Percentiles rank a stretch among this genome's conserved stretches.
phyloP scores from a whole-genome alignment of 1,140 invertebrate species.

The Phortica variegata region DNA sequence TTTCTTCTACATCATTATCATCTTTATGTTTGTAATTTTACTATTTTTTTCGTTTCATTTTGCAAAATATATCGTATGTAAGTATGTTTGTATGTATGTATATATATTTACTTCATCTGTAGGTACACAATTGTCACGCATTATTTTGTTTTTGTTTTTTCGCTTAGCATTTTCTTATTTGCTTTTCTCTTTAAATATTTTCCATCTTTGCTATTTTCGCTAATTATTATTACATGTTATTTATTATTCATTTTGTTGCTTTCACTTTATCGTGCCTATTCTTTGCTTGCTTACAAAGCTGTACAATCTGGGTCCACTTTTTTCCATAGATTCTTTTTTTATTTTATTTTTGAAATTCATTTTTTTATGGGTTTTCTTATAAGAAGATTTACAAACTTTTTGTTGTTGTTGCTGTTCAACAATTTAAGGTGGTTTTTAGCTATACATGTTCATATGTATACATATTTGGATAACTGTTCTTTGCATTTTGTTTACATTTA shows the following conservation, averaged over 20 bases:
- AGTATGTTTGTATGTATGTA: slow-evolving; percentile 6
- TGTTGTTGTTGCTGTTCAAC: no score
- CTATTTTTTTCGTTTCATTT: slow-evolving; percentile 10
- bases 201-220: background rate
- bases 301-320: background rate
- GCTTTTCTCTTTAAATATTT: background rate
- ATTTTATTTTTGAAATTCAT: background rate
- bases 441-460: no score
- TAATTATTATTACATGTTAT: background rate
- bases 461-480: no score
- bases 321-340: background rate
- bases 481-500: no score
- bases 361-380: slow-evolving; percentile 11
- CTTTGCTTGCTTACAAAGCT: background rate
- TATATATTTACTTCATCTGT: slow-evolving; percentile 34
- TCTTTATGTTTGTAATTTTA: slow-evolving; percentile 9
- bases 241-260: background rate
- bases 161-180: slow-evolving; percentile 9
- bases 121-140: slow-evolving; percentile 52
- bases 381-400: no score
- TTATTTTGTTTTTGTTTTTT: slow-evolving; percentile 12
- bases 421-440: no score
- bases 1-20: no score
- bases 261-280: no score
- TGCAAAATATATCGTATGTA: background rate